Conservation (phyloP, 2,888 invertebrate genomes). For the Hirudinaria manillensis region DNA sequence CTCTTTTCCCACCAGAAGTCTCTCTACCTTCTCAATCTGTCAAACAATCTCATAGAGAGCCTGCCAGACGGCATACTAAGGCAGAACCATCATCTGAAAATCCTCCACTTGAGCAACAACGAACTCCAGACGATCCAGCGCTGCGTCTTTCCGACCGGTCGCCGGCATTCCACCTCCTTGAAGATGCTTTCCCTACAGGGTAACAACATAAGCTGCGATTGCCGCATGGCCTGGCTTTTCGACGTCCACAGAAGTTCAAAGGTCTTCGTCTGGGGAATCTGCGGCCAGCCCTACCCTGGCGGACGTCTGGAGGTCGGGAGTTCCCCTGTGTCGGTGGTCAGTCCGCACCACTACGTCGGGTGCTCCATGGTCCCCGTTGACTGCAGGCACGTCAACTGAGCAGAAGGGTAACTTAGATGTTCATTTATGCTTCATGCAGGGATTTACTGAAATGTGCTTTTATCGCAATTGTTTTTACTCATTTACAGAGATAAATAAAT, state of each 20-base stretch:
- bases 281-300: background rate
- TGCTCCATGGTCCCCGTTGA: background rate
- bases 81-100: conserved; percentile 22
- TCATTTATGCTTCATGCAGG: too few species aligned
- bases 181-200: conserved; percentile 37
- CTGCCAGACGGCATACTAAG: conserved; percentile 31
- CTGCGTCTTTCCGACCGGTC: conserved; percentile 34
- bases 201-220: conserved; percentile 39
- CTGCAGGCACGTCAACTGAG: background rate
- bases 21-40: conserved; percentile 37
- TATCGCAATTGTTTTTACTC: too few species aligned
- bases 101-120: conserved; percentile 33
- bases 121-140: conserved; percentile 33
- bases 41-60: conserved; percentile 27
- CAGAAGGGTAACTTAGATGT: background rate
- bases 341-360: conserved; percentile 3
- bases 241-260: conserved; percentile 8
- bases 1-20: conserved; percentile 34
- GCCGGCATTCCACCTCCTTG: conserved; percentile 26
- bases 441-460: too few species aligned
- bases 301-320: background rate
- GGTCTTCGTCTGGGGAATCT: conserved; percentile 17
- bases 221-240: conserved; percentile 37
- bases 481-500: too few species aligned
- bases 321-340: background rate